Percentiles rank a stretch among this genome's conserved stretches.
Evolutionary conservation across 2,888 invertebrate species (phyloP).

Genomic region (Heliconius erato): DNA sequence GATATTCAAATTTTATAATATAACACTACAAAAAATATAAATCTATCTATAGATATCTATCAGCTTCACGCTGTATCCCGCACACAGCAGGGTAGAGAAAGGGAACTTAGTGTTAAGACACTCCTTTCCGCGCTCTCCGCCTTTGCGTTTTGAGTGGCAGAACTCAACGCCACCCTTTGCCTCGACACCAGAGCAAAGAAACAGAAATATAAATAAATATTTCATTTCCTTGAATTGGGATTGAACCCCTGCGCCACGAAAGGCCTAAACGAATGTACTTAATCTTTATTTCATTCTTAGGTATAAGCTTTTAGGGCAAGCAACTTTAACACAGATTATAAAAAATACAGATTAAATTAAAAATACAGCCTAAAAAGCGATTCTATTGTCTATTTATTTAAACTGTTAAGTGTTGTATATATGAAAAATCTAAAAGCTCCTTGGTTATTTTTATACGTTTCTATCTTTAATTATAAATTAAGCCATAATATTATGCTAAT

Average conservation of each 20-base stretch:
- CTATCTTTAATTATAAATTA: background rate
- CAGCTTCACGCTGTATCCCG: too few species aligned
- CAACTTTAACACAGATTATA: slow-evolving; percentile 12
- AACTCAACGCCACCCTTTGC: too few species aligned
- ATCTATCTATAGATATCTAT: background rate
- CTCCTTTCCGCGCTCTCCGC: too few species aligned
- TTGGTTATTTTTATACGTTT: background rate
- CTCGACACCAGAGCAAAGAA: too few species aligned
- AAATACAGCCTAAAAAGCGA: background rate
- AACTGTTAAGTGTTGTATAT: background rate
- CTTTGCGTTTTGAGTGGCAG: too few species aligned
- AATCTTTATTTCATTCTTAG: background rate
- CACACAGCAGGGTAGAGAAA: too few species aligned
- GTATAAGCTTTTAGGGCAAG: slow-evolving; percentile 1
- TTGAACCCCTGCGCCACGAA: too few species aligned
- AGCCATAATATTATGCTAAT: background rate
- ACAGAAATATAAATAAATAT: too few species aligned
- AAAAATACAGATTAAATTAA: slow-evolving; percentile 15
- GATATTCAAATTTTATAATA: background rate
- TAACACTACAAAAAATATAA: background rate
- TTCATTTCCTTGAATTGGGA: too few species aligned
- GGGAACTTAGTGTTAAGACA: too few species aligned
- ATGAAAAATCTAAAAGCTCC: background rate
- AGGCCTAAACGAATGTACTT: background rate
- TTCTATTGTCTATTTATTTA: background rate